These are phyloP conservation scores for Drosophila yakuba DNA, from an alignment of 1,140 invertebrate species.

Conservation along the genomic window DNA sequence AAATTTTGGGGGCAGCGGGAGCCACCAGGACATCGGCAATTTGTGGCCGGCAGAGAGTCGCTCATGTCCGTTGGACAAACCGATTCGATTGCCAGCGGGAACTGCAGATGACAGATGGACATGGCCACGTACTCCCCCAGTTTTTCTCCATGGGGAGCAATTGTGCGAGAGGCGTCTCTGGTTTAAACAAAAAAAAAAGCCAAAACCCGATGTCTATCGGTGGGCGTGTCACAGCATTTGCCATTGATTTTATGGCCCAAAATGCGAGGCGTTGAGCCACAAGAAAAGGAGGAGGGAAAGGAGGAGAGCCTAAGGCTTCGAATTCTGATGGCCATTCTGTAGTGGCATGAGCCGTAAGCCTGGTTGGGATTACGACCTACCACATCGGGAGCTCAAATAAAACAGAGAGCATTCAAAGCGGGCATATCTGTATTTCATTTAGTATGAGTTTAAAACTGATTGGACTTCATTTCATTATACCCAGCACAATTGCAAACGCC, in stretches of 20 bases:
- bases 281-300: constrained; percentile 8
- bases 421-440: not conserved
- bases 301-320: constrained; percentile 17
- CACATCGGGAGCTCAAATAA: not conserved
- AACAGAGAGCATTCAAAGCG: constrained; percentile 4
- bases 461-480: not conserved
- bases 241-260: constrained; percentile 64
- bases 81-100: constrained; percentile 29
- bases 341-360: constrained; percentile 17
- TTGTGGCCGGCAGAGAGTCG: constrained; percentile 49
- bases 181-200: constrained; percentile 10
- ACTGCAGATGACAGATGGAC: constrained; percentile 58
- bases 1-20: constrained; percentile 2
- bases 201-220: constrained; percentile 31
- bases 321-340: constrained; percentile 25
- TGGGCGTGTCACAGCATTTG: constrained; percentile 42
- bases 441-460: too few species aligned
- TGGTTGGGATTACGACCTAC: constrained; percentile 14
- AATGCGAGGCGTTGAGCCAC: constrained; percentile 24
- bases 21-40: constrained; percentile 51
- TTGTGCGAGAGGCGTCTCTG: constrained; percentile 27
- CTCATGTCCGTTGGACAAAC: constrained; percentile 29
- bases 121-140: constrained; percentile 10
- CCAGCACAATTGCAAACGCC: too few species aligned
- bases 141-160: constrained; percentile 35